Evolutionary conservation across 2,113 vertebrate genomes (phyloP), one percentile per base, ranked within the genome.

Genomic region (Aix galericulata): DNA sequence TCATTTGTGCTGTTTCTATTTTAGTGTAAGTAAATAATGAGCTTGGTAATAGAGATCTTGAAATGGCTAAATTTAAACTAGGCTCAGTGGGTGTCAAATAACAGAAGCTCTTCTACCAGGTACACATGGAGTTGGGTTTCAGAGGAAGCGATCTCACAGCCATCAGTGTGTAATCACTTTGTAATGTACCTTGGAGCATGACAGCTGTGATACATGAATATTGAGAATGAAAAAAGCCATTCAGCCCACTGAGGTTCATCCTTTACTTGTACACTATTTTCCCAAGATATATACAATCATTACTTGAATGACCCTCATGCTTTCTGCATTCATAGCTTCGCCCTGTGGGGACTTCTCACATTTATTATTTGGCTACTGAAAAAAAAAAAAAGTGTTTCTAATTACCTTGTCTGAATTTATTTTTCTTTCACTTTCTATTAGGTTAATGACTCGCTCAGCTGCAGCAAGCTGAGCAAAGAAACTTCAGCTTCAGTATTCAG

Each of bases 351-450:
- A 81, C 67, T 75, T 69, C 73, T 73, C 82, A 80, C 72, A 85
- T 95, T 92, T 94, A 93, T 96, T 94, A 95, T 95, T 94, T 11
- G 6, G 26, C 46, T 77, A 69, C 34, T n/a, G 34, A 83, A 92
- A 89, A 40, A 40, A 38, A 92, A 89, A 92, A 89, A 66, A 93
- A 82, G 69, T 50, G 23, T 88, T 95, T 95, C 89, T 76, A 50
- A 67, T 56, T 0, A 0, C 73, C 48, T 44, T 77, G 42, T 31
- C 76, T 97, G 77, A 90, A 88, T 93, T 89, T 89, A 71, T 94
- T 91, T 83, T 78, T 3, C 4, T 85, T 92, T 88, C 67, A 34
- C 58, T 95, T 92, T 34, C 50, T 82, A 53, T 90, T 95, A 74
- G 5, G 2, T 22, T 50, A 67, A 44, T 0, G 0, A 38, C 8